Evolutionary conservation across 2,888 invertebrate species (phyloP).

Genomic region (Caradrina kadenii): DNA sequence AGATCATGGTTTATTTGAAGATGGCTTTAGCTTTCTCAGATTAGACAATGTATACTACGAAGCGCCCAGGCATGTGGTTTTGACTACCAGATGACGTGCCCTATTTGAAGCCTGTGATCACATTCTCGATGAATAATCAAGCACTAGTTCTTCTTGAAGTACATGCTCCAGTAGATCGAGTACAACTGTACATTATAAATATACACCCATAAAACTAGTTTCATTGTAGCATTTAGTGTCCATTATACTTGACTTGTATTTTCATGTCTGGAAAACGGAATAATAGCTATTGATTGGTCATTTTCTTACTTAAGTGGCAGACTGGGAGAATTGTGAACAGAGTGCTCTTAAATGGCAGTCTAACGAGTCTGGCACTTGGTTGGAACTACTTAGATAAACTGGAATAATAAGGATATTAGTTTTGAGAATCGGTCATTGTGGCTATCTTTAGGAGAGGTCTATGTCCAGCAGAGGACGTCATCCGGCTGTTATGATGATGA

Average conservation of each 20-base stretch:
- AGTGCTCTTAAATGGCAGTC: constrained; percentile 17
- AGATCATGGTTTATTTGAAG: constrained; percentile 39
- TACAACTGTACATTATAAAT: background rate
- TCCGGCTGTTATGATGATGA: too few relatives aligned
- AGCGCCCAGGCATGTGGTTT: constrained; percentile 25
- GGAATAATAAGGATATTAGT: too few relatives aligned
- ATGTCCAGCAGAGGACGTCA: too few relatives aligned
- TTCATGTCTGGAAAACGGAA: constrained; percentile 3
- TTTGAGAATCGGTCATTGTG: too few relatives aligned
- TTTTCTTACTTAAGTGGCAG: constrained; percentile 20
- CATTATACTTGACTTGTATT: constrained; percentile 16
- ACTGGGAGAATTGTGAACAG: constrained; percentile 9
- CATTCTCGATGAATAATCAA: background rate
- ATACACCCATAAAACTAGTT: background rate
- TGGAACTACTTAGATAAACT: constrained; percentile 5
- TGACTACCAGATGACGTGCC: constrained; percentile 15
- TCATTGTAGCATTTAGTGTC: background rate
- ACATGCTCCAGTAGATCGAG: background rate
- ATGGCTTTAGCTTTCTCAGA: constrained; percentile 9
- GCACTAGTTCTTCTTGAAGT: background rate
- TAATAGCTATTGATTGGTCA: constrained; percentile 15
- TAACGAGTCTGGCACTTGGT: constrained; percentile 7
- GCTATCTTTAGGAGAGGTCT: too few relatives aligned
- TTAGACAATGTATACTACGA: constrained; percentile 4
- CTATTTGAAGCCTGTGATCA: constrained; percentile 19